Base-by-base conservation (phyloP, 2,797 vertebrate species). In the Mormyrus hasselquistii region DNA sequence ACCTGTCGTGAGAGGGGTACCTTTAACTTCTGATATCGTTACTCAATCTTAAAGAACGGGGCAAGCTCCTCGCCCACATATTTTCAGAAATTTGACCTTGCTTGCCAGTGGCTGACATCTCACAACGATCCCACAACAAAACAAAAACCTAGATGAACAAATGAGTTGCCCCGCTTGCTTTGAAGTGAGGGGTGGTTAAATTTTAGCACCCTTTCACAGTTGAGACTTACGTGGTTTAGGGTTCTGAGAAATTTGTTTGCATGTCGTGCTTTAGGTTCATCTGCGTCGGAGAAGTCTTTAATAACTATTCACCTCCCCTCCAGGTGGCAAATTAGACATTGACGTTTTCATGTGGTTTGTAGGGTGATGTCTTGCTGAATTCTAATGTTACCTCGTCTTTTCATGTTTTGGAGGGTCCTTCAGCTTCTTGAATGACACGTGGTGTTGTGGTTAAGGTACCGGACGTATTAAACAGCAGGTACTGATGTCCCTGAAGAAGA, bases 31-130 rank as follows among this genome's bases (percentile, higher is more conserved):
- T 47, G 22, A 19, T 19, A 85, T 57, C 34, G 65, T 59, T 57
- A 65, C 41, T 57, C 38, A 65, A 22, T 65, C 25, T 19, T 25
- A 34, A 55, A 65, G 57, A 41, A 34, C n/a, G 9, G 44, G 38
- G 53, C 62, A 9, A 41, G 76, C 55, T 85, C 76, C 49, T 89
- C 12, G n/a, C 29, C 9, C 16, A 7, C 41, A 14, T 25, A 83
- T 49, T 49, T 89, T 89, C 41, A 41, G 79, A 57, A n/a, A 89
- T 85, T 85, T 65, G 79, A 89, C 57, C 53, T 65, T 85, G 38
- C 44, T 6, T 22, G 49, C 14, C 88, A 84, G 55, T 8, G 55
- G 52, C 53, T 50, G 62, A 41, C 53, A 22, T 88, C 2, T 50
- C 88, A 7, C 6, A 88, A 62, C 19, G 8, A 16, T 50, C 57